phyloP scores from a whole-genome alignment of 2,113 vertebrate species.

The Columba livia region DNA sequence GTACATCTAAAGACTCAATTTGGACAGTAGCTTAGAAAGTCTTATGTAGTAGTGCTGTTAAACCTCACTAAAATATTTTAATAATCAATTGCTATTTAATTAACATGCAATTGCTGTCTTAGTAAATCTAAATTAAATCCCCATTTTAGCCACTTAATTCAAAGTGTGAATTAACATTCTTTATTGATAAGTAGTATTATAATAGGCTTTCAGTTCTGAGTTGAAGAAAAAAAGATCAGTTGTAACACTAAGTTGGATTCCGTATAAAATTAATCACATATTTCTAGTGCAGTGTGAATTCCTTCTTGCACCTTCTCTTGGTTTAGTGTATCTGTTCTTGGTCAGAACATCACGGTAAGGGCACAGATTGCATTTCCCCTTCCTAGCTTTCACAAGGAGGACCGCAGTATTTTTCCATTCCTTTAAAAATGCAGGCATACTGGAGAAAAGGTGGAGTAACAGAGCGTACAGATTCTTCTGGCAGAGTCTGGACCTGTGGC shows the following conservation, averaged over 20 bases:
- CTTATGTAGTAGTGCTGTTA: neutral
- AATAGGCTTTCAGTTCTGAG: constrained; percentile 23
- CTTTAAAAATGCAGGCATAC: neutral
- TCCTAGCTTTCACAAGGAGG: neutral
- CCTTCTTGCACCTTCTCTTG: neutral
- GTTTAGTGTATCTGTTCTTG: neutral
- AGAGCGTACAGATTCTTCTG: neutral
- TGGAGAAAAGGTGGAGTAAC: neutral
- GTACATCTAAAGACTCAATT: neutral
- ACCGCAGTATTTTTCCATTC: neutral
- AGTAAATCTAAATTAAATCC: constrained; percentile 65
- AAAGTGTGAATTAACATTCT: constrained; percentile 37
- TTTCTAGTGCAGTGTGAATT: neutral
- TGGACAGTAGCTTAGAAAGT: neutral
- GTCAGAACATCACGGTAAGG: neutral
- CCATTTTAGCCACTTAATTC: constrained; percentile 58
- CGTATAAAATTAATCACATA: constrained; percentile 28
- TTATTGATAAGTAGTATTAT: constrained; percentile 44
- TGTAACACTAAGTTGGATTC: constrained; percentile 31
- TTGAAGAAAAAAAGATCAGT: constrained; percentile 38
- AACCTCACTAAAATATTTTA: constrained; percentile 51
- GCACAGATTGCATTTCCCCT: neutral
- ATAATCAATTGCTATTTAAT: constrained; percentile 57
- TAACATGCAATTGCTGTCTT: constrained; percentile 42
- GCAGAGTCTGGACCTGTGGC: neutral